Evolutionary conservation across 2,888 invertebrate species (phyloP).

Genomic region (Heliconius sara): DNA sequence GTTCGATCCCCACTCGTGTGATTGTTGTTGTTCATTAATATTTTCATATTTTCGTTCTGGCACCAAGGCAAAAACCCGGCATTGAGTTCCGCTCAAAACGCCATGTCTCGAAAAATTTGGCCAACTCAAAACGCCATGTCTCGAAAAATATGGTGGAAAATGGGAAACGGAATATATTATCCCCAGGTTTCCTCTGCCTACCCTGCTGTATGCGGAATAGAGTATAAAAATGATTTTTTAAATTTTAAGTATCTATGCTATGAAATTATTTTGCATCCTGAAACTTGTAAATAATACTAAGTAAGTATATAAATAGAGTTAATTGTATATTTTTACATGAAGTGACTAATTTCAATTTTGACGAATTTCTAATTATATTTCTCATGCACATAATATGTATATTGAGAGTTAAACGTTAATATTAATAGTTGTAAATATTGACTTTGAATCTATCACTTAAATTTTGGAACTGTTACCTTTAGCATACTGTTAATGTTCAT

Average conservation of each 20-base stretch:
- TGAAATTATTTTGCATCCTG: not conserved
- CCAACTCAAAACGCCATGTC: no score
- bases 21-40: no score
- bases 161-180: no score
- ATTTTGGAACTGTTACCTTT: conserved; percentile 63
- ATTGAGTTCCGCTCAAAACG: no score
- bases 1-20: no score
- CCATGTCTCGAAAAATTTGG: no score
- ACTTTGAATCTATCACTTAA: conserved; percentile 50
- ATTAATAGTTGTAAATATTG: conserved; percentile 62
- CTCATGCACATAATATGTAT: conserved; percentile 26
- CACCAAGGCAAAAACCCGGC: no score
- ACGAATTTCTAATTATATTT: conserved; percentile 44
- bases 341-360: conserved; percentile 6
- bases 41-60: no score
- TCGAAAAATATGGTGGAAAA: no score
- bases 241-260: not conserved
- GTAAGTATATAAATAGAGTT: not conserved
- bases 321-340: not conserved
- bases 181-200: no score
- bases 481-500: conserved; percentile 75
- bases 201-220: no score
- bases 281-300: not conserved
- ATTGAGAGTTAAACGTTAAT: conserved; percentile 46
- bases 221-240: no score